These are phyloP conservation scores for Blastobasis adustella DNA, from an alignment of 2,888 invertebrate species.

Conservation along the genomic window DNA sequence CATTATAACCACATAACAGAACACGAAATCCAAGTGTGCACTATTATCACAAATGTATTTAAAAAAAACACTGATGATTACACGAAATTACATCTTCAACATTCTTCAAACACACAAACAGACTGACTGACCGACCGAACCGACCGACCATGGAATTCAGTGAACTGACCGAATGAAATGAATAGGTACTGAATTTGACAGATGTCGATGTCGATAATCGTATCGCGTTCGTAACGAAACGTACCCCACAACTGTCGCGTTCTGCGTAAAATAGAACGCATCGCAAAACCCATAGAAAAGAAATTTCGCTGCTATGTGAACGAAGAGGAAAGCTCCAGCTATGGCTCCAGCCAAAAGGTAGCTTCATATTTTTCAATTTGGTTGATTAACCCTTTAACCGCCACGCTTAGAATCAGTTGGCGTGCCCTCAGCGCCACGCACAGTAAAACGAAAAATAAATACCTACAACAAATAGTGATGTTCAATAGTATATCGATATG, in stretches of 20 bases:
- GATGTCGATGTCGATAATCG: conserved; percentile 40
- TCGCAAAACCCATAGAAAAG: conserved; percentile 3
- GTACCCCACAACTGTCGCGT: conserved; percentile 48
- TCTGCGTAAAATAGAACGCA: conserved; percentile 44
- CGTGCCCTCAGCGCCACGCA: no score
- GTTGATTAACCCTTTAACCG: no score
- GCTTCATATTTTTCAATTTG: no score
- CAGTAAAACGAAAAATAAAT: no score
- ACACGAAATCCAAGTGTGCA: conserved; percentile 34
- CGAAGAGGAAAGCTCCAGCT: no score
- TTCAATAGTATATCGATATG: no score
- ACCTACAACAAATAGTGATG: no score
- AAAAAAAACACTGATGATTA: conserved; percentile 30
- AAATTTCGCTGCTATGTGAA: no score
- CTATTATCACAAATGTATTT: conserved; percentile 36
- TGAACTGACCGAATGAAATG: conserved; percentile 31
- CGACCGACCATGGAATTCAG: conserved; percentile 27
- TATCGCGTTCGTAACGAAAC: conserved; percentile 41
- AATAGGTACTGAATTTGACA: conserved; percentile 46
- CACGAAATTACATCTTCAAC: not conserved
- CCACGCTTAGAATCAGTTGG: no score
- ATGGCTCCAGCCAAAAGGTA: no score
- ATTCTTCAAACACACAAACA: no score
- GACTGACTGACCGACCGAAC: no score
- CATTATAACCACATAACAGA: conserved; percentile 50